Base-by-base conservation (phyloP, 1,140 invertebrate genomes). In the Panagrolaimus sp. region DNA sequence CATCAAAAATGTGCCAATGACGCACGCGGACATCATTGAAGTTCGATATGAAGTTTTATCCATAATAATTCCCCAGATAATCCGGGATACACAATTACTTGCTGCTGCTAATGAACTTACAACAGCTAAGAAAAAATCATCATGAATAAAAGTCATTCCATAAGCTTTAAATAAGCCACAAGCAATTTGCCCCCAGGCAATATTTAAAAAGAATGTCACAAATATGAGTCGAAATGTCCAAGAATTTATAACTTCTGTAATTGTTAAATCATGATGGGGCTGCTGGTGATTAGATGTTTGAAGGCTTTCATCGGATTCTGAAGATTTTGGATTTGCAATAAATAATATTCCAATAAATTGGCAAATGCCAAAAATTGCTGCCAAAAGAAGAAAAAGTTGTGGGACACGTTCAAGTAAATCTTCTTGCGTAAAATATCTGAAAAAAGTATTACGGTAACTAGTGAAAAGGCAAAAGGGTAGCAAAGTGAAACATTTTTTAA, bases 61-160 rank as follows among this genome's bases (percentile, higher is more conserved):
- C 6, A 74, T 69, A 38, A 76, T 15, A n/a, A 48, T 46, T 12
- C 77, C 77, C 77, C 77, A 78, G 24, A 74, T 65, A 38, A 78
- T 62, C 46, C 77, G 64, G 32, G 71, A 71, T 15, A 76, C 17
- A 48, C 74, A 76, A 67, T 78, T 78, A 15, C 65, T 68, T 9
- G 69, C 67, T 48, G 76, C 72, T 14, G 77, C 76, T 21, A 78
- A 71, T 12, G 77, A 79, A 28, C 73, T 79, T 12, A 78, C 75
- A 28, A 75, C 77, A 5, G 77, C 74, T 24, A 78, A 45, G 44
- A 78, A 78, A 26, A 71, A 70, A 48, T 78, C 77, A 64, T 78
- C 67, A 1, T 73, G 43, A 43, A 78, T 78, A 67, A 78, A 78
- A 28, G 71, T 70, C 48, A 77, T 75, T 15, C 73, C 77, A 55